Evolutionary conservation across 2,888 invertebrate genomes (phyloP).

Genomic region (Lepeophtheirus nordmannii): DNA sequence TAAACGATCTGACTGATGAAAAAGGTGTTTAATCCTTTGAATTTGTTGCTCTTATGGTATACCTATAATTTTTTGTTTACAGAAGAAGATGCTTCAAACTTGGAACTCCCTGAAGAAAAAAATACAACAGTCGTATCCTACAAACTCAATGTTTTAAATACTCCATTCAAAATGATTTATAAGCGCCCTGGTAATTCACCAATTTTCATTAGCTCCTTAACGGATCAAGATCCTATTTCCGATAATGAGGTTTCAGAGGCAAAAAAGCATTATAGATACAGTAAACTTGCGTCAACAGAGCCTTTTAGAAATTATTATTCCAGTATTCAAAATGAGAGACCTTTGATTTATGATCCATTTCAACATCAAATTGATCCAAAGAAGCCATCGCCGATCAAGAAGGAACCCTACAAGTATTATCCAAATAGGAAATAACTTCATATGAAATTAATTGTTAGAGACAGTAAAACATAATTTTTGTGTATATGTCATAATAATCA

Average conservation of each 20-base stretch:
- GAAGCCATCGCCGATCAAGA: no score
- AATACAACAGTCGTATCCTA: slow-evolving; percentile 6
- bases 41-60: no score
- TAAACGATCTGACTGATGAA: no score
- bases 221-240: neutral
- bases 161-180: neutral
- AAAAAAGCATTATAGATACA: neutral
- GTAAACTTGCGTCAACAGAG: neutral
- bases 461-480: no score
- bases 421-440: no score
- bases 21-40: no score
- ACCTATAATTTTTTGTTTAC: no score
- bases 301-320: neutral
- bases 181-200: neutral
- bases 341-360: neutral
- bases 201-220: neutral
- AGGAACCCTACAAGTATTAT: no score
- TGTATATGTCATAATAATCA: no score
- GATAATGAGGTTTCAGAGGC: neutral
- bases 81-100: no score
- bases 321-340: neutral
- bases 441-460: no score
- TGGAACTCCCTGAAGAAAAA: neutral
- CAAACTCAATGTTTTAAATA: neutral
- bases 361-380: neutral